These are phyloP conservation scores for Chymomyza caudatula DNA, from an alignment of 2,888 invertebrate genomes.

Conservation along the genomic window DNA sequence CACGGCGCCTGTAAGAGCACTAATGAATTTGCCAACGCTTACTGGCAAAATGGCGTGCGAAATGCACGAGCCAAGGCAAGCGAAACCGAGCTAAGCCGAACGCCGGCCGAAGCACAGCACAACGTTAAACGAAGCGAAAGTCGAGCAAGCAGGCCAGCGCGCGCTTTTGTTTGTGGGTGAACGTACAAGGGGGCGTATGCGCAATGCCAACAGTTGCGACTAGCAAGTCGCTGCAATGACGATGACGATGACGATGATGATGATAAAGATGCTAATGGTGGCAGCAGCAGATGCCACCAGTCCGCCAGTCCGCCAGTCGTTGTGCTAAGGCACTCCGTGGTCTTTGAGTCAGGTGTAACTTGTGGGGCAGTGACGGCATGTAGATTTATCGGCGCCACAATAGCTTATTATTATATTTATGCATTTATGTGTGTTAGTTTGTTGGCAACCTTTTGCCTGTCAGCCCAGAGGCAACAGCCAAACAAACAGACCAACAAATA, in stretches of 20 bases:
- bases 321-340: too few species aligned
- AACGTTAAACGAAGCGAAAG: not conserved
- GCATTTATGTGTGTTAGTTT: constrained; percentile 21
- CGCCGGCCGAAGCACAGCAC: not conserved
- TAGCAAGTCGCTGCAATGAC: constrained; percentile 16
- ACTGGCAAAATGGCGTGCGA: constrained; percentile 53
- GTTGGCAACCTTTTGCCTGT: constrained; percentile 22
- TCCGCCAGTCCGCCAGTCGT: too few species aligned
- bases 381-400: constrained; percentile 45
- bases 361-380: constrained; percentile 13
- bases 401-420: constrained; percentile 41
- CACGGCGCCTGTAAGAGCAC: constrained; percentile 77
- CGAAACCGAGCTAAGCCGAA: not conserved
- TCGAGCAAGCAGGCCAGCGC: not conserved
- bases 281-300: too few species aligned
- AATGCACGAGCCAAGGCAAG: constrained; percentile 17
- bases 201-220: constrained; percentile 41
- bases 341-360: not conserved
- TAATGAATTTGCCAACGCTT: constrained; percentile 70
- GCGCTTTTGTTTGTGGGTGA: not conserved
- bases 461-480: not conserved
- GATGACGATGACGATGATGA: not conserved
- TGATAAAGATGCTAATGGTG: not conserved
- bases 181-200: constrained; percentile 56
- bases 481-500: constrained; percentile 15